A percentile compares a stretch with the other conserved stretches of the same genome.
Evolutionary conservation across 23 tunicate species (phyloP).

Genomic region (Botrylloides violaceus): DNA sequence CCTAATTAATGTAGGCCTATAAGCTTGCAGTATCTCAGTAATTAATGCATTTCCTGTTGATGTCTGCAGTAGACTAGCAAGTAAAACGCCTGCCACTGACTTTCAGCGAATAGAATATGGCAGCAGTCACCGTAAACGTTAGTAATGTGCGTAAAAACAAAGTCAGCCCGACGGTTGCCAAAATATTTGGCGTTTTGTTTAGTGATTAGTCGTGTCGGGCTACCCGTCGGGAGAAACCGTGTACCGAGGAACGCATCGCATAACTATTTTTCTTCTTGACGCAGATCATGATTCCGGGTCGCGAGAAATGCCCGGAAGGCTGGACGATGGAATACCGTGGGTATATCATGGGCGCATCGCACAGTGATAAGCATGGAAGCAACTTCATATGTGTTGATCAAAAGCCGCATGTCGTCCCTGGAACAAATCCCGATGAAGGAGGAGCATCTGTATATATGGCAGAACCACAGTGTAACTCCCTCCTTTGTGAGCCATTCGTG

Average conservation of each 20-base stretch:
- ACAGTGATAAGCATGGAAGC: conserved; percentile 17
- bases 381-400: conserved; percentile 32
- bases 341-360: conserved; percentile 28
- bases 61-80: too few relatives aligned
- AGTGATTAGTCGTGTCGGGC: too few relatives aligned
- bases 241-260: not conserved
- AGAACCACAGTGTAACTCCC: conserved; percentile 24
- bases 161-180: too few relatives aligned
- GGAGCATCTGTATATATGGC: conserved; percentile 12
- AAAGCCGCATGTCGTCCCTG: conserved; percentile 38
- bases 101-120: too few relatives aligned
- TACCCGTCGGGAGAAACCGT: too few relatives aligned
- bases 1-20: too few relatives aligned
- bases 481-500: conserved; percentile 40
- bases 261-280: not conserved
- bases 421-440: conserved; percentile 18
- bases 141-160: too few relatives aligned
- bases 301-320: conserved; percentile 32
- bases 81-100: too few relatives aligned
- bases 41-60: too few relatives aligned
- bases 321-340: conserved; percentile 41
- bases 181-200: too few relatives aligned
- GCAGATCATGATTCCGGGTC: conserved; percentile 51
- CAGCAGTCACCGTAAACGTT: too few relatives aligned
- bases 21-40: too few relatives aligned